These are phyloP conservation scores for Epinotia bilunana DNA, from an alignment of 2,888 invertebrate species.

Conservation along the genomic window DNA sequence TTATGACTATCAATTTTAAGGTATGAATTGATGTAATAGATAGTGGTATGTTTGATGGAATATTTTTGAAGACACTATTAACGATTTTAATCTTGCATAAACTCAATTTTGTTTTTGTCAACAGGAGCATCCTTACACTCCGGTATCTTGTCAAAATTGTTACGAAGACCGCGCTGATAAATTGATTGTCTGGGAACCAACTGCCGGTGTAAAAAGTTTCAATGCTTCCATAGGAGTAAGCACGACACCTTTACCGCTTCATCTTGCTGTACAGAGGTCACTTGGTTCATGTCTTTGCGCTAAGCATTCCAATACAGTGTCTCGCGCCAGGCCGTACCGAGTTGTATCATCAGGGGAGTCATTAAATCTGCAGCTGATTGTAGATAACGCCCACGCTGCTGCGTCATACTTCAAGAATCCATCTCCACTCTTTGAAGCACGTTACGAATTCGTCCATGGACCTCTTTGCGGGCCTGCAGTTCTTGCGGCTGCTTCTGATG, in stretches of 20 bases:
- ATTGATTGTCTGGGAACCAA: conserved; percentile 91
- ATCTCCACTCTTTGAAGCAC: conserved; percentile 92
- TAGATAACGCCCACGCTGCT: conserved; percentile 93
- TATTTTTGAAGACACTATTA: neutral
- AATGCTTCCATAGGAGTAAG: conserved; percentile 68
- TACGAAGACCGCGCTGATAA: conserved; percentile 94
- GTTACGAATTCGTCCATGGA: conserved; percentile 95
- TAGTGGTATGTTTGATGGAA: no score
- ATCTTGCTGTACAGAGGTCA: conserved; percentile 87
- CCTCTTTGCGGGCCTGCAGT: conserved; percentile 94
- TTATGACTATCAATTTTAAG: conserved; percentile 92
- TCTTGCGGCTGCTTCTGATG: conserved; percentile 91
- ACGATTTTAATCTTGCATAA: neutral
- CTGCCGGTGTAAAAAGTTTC: conserved; percentile 66
- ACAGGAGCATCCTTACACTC: conserved; percentile 90
- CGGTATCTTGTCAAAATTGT: conserved; percentile 92
- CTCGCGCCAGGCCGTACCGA: conserved; percentile 85
- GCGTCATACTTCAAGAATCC: conserved; percentile 95
- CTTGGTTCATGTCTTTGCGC: conserved; percentile 91
- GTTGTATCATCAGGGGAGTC: conserved; percentile 92
- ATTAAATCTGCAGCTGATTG: conserved; percentile 91
- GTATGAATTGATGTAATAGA: conserved; percentile 52
- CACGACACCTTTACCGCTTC: conserved; percentile 82
- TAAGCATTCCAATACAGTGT: conserved; percentile 84
- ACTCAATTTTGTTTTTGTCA: conserved; percentile 48